phyloP scores from a whole-genome alignment of 2,888 invertebrate genomes.

The Loripinus fragilis region DNA sequence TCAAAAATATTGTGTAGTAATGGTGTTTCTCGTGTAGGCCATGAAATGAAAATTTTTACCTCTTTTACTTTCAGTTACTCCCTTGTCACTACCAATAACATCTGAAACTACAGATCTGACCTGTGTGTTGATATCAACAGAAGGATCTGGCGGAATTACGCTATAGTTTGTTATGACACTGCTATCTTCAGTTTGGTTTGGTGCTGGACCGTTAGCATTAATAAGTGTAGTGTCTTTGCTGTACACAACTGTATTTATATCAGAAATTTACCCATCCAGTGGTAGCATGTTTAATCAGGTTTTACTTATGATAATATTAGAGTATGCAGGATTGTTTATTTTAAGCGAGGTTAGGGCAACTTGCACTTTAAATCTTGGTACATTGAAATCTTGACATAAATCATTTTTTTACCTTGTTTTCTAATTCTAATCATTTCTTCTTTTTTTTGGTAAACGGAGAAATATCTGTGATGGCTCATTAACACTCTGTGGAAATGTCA shows the following conservation, averaged over 20 bases:
- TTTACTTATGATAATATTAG: too few relatives aligned
- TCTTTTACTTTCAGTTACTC: slow-evolving; percentile 23
- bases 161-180: slow-evolving; percentile 34
- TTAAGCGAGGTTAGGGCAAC: slow-evolving; percentile 49
- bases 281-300: too few relatives aligned
- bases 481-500: too few relatives aligned
- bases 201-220: slow-evolving; percentile 49
- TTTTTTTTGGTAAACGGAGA: too few relatives aligned
- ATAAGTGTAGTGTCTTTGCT: slow-evolving; percentile 1
- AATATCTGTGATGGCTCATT: too few relatives aligned
- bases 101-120: slow-evolving; percentile 30
- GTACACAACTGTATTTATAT: slow-evolving; percentile 35
- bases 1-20: slow-evolving; percentile 58
- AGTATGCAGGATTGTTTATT: slow-evolving; percentile 36
- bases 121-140: slow-evolving; percentile 25
- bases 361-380: slow-evolving; percentile 40
- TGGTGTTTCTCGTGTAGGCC: slow-evolving; percentile 52
- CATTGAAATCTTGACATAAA: slow-evolving; percentile 50
- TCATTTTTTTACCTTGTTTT: slow-evolving; percentile 54
- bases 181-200: slow-evolving; percentile 30
- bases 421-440: neutral
- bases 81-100: slow-evolving; percentile 14
- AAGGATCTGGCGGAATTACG: slow-evolving; percentile 32
- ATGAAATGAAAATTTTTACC: slow-evolving; percentile 38
- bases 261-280: too few relatives aligned